Conservation (phyloP, 2,888 invertebrate species). For the Papilio demoleus region DNA sequence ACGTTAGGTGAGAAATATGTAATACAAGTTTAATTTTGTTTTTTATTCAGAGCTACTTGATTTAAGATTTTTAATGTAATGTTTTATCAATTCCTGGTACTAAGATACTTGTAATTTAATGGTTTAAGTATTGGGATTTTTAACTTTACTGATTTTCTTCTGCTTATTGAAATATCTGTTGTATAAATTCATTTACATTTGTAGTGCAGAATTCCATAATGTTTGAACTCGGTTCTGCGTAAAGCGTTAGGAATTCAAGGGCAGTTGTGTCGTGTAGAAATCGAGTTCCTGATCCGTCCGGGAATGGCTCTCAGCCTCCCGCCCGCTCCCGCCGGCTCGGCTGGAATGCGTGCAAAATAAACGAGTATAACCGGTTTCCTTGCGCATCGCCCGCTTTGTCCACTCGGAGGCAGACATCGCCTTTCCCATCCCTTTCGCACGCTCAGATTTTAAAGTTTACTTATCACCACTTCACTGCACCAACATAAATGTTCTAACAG, state of each 20-base stretch:
- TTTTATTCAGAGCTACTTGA: not conserved
- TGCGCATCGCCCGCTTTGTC: conserved; percentile 72
- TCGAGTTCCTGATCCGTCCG: conserved; percentile 67
- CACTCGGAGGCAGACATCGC: conserved; percentile 57
- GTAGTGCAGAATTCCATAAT: conserved; percentile 54
- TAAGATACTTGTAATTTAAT: not conserved
- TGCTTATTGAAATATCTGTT: conserved; percentile 51
- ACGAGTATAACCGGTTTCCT: conserved; percentile 77
- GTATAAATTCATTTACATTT: conserved; percentile 51
- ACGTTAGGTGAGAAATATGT: not conserved
- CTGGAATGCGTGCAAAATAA: conserved; percentile 83
- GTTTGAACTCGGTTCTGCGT: conserved; percentile 54
- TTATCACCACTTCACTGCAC: conserved; percentile 17
- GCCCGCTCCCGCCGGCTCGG: conserved; percentile 70
- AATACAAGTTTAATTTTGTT: not conserved
- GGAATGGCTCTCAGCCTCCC: conserved; percentile 75
- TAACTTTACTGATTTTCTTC: not conserved
- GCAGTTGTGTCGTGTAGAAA: conserved; percentile 63
- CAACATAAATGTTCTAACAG: conserved; percentile 42
- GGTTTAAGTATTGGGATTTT: not conserved
- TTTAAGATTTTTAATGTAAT: not conserved
- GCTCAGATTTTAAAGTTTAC: conserved; percentile 44
- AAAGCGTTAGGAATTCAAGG: conserved; percentile 69
- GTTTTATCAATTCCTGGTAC: not conserved
- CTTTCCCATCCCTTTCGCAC: conserved; percentile 61